Evolutionary conservation across 2,797 vertebrate genomes (phyloP), one percentile per base, ranked within the genome.

Genomic region (Sphaeramia orbicularis): DNA sequence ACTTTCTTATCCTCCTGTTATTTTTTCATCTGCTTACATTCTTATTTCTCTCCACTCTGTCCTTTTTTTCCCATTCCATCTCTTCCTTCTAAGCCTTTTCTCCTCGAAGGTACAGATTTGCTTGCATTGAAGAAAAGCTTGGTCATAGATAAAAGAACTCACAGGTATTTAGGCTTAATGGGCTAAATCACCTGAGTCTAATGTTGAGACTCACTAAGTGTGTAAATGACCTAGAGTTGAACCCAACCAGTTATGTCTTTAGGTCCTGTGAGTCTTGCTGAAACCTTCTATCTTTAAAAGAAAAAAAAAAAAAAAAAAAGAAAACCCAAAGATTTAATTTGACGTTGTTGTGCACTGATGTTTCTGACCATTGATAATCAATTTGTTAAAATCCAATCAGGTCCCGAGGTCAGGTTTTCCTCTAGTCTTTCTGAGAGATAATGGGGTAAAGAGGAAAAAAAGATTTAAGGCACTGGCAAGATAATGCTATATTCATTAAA

Each of bases 151-250:
- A 72, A 57, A 72, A 78, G n/a, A 63, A 61, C 58, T 71, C 63
- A 40, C 69, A 44, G 73, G 80, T 74, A 74, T 83, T 86, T 80
- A 76, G 84, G 75, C 60, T 71, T 76, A 77, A 84, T 76, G 66
- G 75, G 63, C 52, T 65, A 77, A 84, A 80, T 83, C 72, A 79
- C 71, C 66, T 45, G 77, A 80, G 79, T 86, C 78, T 76, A 48
- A 53, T 53, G 53, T 61, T 57, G 54, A 84, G 71, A 70, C 65
- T 66, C 61, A 42, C 24, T 48, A 38, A 79, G 53, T 53, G 72
- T 65, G 69, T 76, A 50, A 52, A 73, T 75, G 83, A 82, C 81
- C 89, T 68, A 48, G 65, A 65, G 49, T 76, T 84, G 79, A 86
- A 91, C 83, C 77, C 63, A 55, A 55, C 50, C 74, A 75, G 62